These are phyloP conservation scores for Nephila pilipes DNA, from an alignment of 1,140 invertebrate genomes.

Conservation along the genomic window DNA sequence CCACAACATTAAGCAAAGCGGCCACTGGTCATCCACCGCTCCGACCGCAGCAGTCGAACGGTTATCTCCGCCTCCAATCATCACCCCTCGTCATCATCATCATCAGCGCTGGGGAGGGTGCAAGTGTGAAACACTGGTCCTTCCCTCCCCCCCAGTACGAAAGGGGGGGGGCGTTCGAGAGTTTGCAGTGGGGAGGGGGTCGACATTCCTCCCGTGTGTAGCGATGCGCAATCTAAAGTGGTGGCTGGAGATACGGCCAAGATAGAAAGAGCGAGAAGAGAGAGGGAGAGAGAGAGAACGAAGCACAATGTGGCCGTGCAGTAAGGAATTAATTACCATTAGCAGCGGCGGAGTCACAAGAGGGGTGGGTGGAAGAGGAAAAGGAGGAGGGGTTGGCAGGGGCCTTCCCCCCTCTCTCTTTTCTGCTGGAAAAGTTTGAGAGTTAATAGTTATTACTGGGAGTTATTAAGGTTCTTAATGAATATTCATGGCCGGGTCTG, in stretches of 20 bases:
- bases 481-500: slow-evolving; percentile 76
- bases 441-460: slow-evolving; percentile 76
- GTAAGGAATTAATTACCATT: slow-evolving; percentile 76
- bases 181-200: slow-evolving; percentile 24
- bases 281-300: slow-evolving; percentile 40
- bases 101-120: slow-evolving; percentile 32
- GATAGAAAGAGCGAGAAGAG: slow-evolving; percentile 5
- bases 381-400: background rate
- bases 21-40: slow-evolving; percentile 65
- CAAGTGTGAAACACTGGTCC: slow-evolving; percentile 64
- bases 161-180: background rate
- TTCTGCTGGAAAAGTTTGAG: slow-evolving; percentile 75
- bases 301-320: slow-evolving; percentile 63
- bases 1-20: slow-evolving; percentile 71
- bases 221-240: slow-evolving; percentile 75
- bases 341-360: slow-evolving; percentile 69
- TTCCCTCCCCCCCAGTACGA: background rate
- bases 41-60: background rate
- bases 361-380: background rate
- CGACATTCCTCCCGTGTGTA: slow-evolving; percentile 62
- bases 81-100: slow-evolving; percentile 71
- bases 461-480: slow-evolving; percentile 77
- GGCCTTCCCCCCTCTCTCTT: slow-evolving; percentile 14
- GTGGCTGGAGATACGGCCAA: slow-evolving; percentile 60
- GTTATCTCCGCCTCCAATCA: slow-evolving; percentile 54